Conservation (phyloP, 53 echinoderm and acorn worm genomes). For the Hippasteria phrygiana region DNA sequence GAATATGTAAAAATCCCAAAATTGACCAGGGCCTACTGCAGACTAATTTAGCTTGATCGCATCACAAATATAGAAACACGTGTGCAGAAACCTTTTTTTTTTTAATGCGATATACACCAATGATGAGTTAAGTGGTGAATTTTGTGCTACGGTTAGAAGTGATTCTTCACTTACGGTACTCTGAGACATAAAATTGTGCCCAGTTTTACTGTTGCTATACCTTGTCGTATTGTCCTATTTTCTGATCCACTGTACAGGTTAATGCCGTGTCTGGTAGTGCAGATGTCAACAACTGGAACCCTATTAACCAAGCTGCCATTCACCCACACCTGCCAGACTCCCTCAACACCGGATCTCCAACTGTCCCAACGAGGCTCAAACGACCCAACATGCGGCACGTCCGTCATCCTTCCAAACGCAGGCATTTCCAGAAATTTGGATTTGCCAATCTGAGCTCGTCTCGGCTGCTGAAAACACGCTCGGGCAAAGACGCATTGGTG, state of each 20-base stretch:
- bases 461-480: constrained; percentile 34
- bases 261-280: not conserved
- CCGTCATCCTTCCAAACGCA: constrained; percentile 13
- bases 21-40: too few species aligned
- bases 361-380: constrained; percentile 3
- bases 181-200: too few species aligned
- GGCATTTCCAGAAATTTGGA: constrained; percentile 46
- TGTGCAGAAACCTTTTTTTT: too few species aligned
- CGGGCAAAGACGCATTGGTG: constrained; percentile 13
- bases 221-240: too few species aligned
- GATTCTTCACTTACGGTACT: too few species aligned
- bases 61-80: too few species aligned
- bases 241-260: not conserved
- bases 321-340: constrained; percentile 54
- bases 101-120: too few species aligned
- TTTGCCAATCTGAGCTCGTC: constrained; percentile 52
- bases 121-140: too few species aligned
- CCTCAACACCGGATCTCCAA: constrained; percentile 58
- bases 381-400: not conserved
- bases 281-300: not conserved
- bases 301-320: not conserved
- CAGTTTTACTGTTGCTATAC: too few species aligned
- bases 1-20: too few species aligned
- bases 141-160: too few species aligned
- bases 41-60: too few species aligned